These are phyloP conservation scores for Liodrosophila aerea DNA, from an alignment of 2,888 invertebrate genomes.

Conservation along the genomic window DNA sequence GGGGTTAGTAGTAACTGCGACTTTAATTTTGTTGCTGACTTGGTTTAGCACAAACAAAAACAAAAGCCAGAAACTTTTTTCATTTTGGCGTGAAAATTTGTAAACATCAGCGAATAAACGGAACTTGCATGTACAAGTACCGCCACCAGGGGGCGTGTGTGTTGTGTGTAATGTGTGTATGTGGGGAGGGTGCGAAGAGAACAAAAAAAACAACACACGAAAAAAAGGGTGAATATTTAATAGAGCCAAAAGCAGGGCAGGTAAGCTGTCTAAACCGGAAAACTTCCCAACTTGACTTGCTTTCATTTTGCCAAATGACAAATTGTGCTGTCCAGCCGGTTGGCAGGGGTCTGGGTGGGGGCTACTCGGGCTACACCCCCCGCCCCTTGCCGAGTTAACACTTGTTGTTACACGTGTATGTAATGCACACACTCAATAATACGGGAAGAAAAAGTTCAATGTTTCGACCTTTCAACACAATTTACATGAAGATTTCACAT, in stretches of 20 bases:
- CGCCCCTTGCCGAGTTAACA: conserved; percentile 44
- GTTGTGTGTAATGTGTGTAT: conserved; percentile 2
- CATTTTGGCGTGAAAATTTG: conserved; percentile 74
- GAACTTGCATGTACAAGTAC: conserved; percentile 51
- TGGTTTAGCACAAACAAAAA: conserved; percentile 15
- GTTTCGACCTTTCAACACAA: conserved; percentile 66
- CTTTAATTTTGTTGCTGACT: conserved; percentile 41
- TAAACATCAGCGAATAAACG: conserved; percentile 67
- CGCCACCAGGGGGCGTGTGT: conserved; percentile 8
- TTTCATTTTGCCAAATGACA: conserved; percentile 61
- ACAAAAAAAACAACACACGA: conserved; percentile 6
- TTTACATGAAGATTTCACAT: conserved; percentile 57
- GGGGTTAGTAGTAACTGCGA: conserved; percentile 2
- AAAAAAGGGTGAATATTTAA: conserved; percentile 73
- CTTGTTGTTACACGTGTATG: conserved; percentile 64
- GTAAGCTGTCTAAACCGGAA: conserved; percentile 24
- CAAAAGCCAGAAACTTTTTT: conserved; percentile 55
- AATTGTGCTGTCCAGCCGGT: conserved; percentile 49
- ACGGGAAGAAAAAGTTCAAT: conserved; percentile 41
- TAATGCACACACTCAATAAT: conserved; percentile 8
- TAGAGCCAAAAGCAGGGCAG: conserved; percentile 44
- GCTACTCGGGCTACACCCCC: not conserved
- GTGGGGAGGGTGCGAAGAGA: too few relatives aligned
- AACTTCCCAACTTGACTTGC: conserved; percentile 14
- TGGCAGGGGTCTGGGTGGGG: not conserved